These are phyloP conservation scores for Ifrita kowaldi DNA, from an alignment of 2,113 vertebrate genomes.

Conservation along the genomic window DNA sequence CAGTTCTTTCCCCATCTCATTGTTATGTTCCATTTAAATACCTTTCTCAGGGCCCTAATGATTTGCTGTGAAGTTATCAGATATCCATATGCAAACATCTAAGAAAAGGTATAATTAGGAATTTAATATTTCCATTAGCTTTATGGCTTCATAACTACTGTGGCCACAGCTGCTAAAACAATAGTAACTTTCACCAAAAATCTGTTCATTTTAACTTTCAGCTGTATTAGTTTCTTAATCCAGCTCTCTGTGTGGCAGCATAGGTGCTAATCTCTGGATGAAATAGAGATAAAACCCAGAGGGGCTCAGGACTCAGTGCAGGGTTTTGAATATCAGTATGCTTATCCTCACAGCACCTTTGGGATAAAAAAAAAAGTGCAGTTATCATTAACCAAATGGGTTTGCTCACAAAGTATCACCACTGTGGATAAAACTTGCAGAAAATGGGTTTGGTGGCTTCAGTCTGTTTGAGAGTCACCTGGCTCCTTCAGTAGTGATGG, in stretches of 20 bases:
- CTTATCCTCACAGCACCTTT: neutral
- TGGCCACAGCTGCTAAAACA: neutral
- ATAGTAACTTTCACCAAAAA: neutral
- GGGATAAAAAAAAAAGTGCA: neutral
- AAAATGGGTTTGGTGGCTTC: neutral
- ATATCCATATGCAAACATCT: neutral
- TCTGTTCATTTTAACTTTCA: neutral
- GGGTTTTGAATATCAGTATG: neutral
- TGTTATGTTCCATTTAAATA: neutral
- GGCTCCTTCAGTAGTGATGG: neutral
- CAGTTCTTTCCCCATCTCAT: neutral
- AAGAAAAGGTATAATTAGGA: neutral
- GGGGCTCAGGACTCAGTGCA: neutral
- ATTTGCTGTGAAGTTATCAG: neutral
- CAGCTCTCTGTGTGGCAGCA: neutral
- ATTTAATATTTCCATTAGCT: neutral
- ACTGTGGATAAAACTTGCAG: neutral
- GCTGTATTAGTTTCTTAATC: neutral
- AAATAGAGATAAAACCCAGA: neutral
- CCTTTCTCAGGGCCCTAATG: neutral
- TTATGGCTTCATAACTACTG: neutral
- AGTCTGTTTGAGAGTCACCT: neutral
- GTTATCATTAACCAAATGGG: neutral
- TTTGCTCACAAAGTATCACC: neutral
- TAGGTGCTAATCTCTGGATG: neutral